A percentile compares a stretch with the other conserved stretches of the same genome.
phyloP scores from a whole-genome alignment of 2,888 invertebrate genomes.

The Trissolcus brochymenae region DNA sequence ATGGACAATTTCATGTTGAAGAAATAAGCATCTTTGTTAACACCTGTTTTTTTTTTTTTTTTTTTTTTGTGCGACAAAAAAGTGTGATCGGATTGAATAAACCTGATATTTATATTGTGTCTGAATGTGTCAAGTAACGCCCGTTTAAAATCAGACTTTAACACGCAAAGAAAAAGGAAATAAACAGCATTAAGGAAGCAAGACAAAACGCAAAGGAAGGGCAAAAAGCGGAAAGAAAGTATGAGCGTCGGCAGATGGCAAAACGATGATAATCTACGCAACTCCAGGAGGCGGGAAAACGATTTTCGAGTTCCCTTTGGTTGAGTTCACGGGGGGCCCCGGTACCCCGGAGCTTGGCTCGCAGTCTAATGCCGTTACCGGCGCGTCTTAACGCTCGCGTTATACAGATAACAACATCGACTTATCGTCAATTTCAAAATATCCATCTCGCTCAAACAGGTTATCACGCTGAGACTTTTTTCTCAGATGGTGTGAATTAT shows the following conservation, averaged over 20 bases:
- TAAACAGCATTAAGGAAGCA: conserved; percentile 16
- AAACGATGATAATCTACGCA: conserved; percentile 39
- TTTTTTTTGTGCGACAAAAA: too few relatives aligned
- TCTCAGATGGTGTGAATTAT: conserved; percentile 22
- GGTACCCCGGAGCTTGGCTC: conserved; percentile 23
- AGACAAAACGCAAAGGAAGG: conserved; percentile 6
- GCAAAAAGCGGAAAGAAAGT: conserved; percentile 37
- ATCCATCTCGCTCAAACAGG: conserved; percentile 15
- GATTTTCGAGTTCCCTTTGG: conserved; percentile 39
- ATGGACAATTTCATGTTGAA: background rate
- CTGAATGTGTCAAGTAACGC: conserved; percentile 25
- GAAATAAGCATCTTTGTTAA: background rate
- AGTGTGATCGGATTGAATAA: background rate
- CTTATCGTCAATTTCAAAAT: conserved; percentile 29
- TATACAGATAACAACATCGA: conserved; percentile 17
- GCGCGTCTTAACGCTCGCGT: conserved; percentile 16
- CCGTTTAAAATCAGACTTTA: conserved; percentile 34
- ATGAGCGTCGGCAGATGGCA: conserved; percentile 38
- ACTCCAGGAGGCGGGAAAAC: conserved; percentile 40
- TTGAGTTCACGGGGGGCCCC: conserved; percentile 34
- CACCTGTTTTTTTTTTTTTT: too few relatives aligned
- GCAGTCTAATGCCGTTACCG: conserved; percentile 22
- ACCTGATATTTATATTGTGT: conserved; percentile 5
- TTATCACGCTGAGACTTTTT: conserved; percentile 15
- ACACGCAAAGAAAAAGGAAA: conserved; percentile 25